Base-by-base conservation (phyloP, 2,888 invertebrate genomes). In the Eutolmus rufibarbis region DNA sequence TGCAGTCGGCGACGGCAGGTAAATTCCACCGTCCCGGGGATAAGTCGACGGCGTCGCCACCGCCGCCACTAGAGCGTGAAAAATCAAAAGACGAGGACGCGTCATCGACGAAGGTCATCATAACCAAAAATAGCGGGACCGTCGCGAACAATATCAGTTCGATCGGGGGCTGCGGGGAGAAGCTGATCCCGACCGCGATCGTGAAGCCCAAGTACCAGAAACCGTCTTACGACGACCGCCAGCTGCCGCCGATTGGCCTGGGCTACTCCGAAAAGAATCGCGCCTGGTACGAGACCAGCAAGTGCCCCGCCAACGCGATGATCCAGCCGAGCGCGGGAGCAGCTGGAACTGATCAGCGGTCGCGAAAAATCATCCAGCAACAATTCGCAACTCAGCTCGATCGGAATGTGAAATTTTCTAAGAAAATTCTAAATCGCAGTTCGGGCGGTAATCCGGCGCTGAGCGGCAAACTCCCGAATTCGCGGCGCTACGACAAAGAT, bases 221-320 rank as follows among this genome's bases (percentile, higher is more conserved):
- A 87, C 89, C 90, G 66, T 91, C 92, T 85, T 91, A 91, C 88
- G 92, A 92, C 88, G 92, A 92, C 74, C 91, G 92, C 31, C 91
- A 92, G 88, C 88, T 92, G 86, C 91, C 92, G 77, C 91, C 91
- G 5, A 90, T 92, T 76, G 91, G 91, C 46, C 89, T 91, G 78
- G 91, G 87, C 12, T 87, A 84, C 31, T 57, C 31, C n/a, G 74
- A 87, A 57, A 77, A 88, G 23, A 88, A 86, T 77, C 87, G 85
- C 43, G 85, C 85, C 43, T 85, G 85, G 85, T 85, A 85, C 85
- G 74, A 85, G 74, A 34, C 34, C 34, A 74, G 46, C 31, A 85
- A 85, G 46, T 85, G 43, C 19, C 9, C 23, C 79, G 40, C 57
- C 34, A 40, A 66, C 82, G 40, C 37, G 8, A 57, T 66, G 23